Evolutionary conservation across 2,113 vertebrate genomes (phyloP).

Genomic region (Oophaga pumilio): DNA sequence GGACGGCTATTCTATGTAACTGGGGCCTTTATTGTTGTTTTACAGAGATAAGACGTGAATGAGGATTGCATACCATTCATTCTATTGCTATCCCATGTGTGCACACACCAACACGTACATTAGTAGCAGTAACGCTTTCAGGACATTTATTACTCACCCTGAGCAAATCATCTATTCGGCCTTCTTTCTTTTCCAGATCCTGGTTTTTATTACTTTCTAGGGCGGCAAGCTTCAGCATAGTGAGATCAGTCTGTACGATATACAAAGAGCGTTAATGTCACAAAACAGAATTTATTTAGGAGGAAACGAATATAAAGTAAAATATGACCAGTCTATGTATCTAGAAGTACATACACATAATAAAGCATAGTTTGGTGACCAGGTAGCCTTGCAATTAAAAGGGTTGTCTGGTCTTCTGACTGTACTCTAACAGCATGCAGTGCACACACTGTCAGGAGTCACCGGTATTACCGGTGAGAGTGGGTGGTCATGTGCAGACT

Average conservation of each 20-base stretch:
- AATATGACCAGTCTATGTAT: not conserved
- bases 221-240: conserved; percentile 95
- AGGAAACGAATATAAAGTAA: not conserved
- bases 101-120: not conserved
- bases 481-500: too few relatives aligned
- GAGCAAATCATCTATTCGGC: conserved; percentile 98
- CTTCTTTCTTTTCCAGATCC: conserved; percentile 99
- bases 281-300: not conserved
- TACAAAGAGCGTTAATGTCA: conserved; percentile 16
- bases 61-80: not conserved
- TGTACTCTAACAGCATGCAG: too few relatives aligned
- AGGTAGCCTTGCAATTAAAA: too few relatives aligned
- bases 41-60: too few relatives aligned
- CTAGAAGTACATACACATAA: not conserved
- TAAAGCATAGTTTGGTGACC: not conserved
- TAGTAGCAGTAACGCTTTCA: not conserved
- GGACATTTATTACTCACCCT: conserved; percentile 79
- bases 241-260: conserved; percentile 90
- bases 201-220: conserved; percentile 99
- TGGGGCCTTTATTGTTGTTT: too few relatives aligned
- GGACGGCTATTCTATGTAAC: too few relatives aligned
- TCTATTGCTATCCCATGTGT: not conserved
- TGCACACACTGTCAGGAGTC: too few relatives aligned
- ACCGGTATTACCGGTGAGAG: too few relatives aligned
- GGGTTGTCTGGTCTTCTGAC: too few relatives aligned